These are phyloP conservation scores for Proales similis DNA, from an alignment of 1,140 invertebrate genomes.

Conservation along the genomic window DNA sequence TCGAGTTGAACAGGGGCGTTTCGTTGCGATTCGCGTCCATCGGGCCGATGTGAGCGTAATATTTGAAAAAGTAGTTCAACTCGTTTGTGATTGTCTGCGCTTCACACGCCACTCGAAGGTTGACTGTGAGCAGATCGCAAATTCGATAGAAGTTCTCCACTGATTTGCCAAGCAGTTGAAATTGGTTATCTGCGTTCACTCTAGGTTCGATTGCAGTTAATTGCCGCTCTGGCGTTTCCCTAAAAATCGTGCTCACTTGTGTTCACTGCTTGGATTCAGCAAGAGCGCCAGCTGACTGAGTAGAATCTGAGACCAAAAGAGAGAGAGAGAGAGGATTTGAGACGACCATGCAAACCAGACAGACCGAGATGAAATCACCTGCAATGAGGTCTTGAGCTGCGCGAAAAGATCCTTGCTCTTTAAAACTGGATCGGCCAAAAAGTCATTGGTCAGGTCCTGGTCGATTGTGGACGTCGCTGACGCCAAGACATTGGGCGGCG, in stretches of 20 bases:
- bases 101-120: conserved; percentile 24
- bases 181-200: conserved; percentile 32
- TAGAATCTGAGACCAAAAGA: background rate
- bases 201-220: background rate
- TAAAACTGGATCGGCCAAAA: conserved; percentile 3
- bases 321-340: too few species aligned
- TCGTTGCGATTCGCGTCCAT: conserved; percentile 14
- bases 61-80: conserved; percentile 9
- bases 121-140: conserved; percentile 8
- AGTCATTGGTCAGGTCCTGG: conserved; percentile 1
- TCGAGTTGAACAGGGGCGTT: conserved; percentile 17
- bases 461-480: background rate
- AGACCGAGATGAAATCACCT: background rate
- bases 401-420: background rate
- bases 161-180: conserved; percentile 22
- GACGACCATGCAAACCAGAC: background rate
- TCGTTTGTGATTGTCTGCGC: conserved; percentile 17
- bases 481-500: too few species aligned
- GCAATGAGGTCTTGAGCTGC: conserved; percentile 11
- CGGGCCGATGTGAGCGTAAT: conserved; percentile 17
- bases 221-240: background rate
- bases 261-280: conserved; percentile 14
- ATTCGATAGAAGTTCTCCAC: conserved; percentile 31
- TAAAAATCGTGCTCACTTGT: conserved; percentile 11
- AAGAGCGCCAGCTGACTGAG: background rate